A percentile compares a stretch with the other conserved stretches of the same genome.
phyloP scores from a whole-genome alignment of 2,113 vertebrate species.

The human (Homo sapiens) region GRCh38 chr1:114646501-114647000 shows the following conservation, averaged over 20 bases:
- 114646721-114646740: neutral
- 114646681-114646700: neutral
- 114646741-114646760: neutral
- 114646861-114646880: neutral
- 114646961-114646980: neutral
- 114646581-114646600: neutral
- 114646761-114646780: neutral
- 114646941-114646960: neutral
- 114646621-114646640: neutral
- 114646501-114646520: neutral
- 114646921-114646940: neutral
- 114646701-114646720: neutral
- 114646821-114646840: neutral
- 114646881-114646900: rapidly evolving
- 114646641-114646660: neutral
- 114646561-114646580: neutral
- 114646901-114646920: neutral
- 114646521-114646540: neutral
- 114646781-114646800: neutral
- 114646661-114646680: neutral
- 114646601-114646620: neutral
- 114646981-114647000: too few relatives aligned
- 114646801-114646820: neutral
- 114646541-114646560: neutral
- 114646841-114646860: neutral